Evolutionary conservation across 2,113 vertebrate species (phyloP).

Genomic region (Nerophis lumbriciformis): DNA sequence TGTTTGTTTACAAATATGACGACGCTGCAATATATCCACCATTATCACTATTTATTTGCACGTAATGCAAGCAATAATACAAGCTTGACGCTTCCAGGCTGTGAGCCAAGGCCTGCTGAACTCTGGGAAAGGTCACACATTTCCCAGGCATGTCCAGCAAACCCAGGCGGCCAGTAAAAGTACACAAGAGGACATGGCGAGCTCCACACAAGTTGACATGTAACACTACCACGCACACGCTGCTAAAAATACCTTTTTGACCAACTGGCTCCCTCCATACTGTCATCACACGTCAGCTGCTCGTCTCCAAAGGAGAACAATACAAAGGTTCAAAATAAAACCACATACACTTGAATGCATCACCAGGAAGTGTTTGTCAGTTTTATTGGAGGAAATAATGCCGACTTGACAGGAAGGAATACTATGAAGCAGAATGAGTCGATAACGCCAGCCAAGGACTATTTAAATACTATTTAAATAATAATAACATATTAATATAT

Average conservation of each 20-base stretch:
- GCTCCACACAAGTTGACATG: neutral
- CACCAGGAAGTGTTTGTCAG: too few relatives aligned
- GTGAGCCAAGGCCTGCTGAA: constrained; percentile 60
- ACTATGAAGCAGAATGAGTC: too few relatives aligned
- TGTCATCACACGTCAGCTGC: constrained; percentile 44
- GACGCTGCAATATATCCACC: too few relatives aligned
- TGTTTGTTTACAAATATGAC: neutral
- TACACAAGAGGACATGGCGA: neutral
- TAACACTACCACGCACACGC: constrained; percentile 3
- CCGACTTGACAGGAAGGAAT: too few relatives aligned
- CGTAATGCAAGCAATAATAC: neutral
- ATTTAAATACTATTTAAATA: too few relatives aligned
- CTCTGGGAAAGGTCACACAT: constrained; percentile 53
- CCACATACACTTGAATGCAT: too few relatives aligned
- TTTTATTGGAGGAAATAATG: too few relatives aligned
- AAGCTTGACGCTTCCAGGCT: constrained; percentile 35
- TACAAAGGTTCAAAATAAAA: too few relatives aligned
- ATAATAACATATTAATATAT: too few relatives aligned
- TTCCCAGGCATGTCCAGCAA: constrained; percentile 62
- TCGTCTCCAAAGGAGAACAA: neutral
- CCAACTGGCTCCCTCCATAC: constrained; percentile 11
- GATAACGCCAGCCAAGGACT: too few relatives aligned
- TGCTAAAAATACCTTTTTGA: constrained; percentile 36
- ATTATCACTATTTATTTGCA: neutral
- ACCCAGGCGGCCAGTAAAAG: constrained; percentile 14